Evolutionary conservation across 2,797 vertebrate species (phyloP).

Genomic region (Apogon talboti): DNA sequence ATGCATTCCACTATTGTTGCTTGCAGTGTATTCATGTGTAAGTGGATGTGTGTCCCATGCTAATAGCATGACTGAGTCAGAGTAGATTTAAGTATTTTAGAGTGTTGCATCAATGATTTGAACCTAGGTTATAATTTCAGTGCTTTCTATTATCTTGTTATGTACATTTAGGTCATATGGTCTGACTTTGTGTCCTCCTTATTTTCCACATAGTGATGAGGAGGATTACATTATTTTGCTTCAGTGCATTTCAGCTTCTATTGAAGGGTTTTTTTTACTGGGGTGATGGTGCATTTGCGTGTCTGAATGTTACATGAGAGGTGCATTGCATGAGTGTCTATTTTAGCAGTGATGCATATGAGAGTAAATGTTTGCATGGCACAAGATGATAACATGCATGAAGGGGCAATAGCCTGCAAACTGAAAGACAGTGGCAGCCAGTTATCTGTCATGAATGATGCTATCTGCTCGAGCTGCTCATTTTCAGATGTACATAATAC

Average conservation of each 20-base stretch:
- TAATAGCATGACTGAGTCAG: neutral
- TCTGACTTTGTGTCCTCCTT: conserved; percentile 39
- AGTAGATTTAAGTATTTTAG: neutral
- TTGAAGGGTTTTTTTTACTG: conserved; percentile 5
- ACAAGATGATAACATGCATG: conserved; percentile 45
- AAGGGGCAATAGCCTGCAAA: conserved; percentile 31
- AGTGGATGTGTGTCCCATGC: neutral
- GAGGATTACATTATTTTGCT: conserved; percentile 40
- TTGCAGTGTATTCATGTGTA: conserved; percentile 7
- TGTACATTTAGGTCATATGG: conserved; percentile 4
- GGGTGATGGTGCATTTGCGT: conserved; percentile 38
- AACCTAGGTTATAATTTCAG: neutral
- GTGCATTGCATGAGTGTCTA: conserved; percentile 46
- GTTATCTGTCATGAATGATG: neutral
- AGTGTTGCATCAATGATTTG: neutral
- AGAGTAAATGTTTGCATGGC: conserved; percentile 57
- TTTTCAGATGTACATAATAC: too few relatives aligned
- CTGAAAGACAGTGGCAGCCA: neutral
- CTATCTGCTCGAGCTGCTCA: neutral
- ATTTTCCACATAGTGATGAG: conserved; percentile 17
- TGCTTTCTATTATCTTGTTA: neutral
- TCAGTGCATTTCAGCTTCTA: conserved; percentile 25
- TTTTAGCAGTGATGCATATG: conserved; percentile 65
- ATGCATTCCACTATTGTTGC: neutral
- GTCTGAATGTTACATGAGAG: conserved; percentile 37